phyloP scores from a whole-genome alignment of 2,113 vertebrate genomes.

The Equus przewalskii region DNA sequence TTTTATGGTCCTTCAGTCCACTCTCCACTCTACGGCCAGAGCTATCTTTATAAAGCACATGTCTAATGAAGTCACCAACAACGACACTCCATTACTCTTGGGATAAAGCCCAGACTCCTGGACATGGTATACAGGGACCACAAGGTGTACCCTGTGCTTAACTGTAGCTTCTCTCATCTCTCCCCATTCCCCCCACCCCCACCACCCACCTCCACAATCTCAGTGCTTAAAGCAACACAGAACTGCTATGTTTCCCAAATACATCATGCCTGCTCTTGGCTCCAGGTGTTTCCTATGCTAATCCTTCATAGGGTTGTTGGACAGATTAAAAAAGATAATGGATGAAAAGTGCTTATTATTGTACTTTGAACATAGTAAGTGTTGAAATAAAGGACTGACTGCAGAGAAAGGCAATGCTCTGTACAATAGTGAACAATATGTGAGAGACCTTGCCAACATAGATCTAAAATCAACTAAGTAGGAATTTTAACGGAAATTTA shows the following conservation, averaged over 20 bases:
- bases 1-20: background rate
- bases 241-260: background rate
- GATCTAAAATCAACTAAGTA: constrained; percentile 22
- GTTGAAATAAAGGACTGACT: background rate
- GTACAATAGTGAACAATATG: background rate
- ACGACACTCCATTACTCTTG: too few relatives aligned
- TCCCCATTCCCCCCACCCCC: too few relatives aligned
- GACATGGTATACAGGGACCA: background rate
- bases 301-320: background rate
- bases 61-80: background rate
- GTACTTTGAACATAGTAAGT: background rate
- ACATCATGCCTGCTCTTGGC: background rate
- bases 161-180: background rate
- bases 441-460: background rate
- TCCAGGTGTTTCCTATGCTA: background rate
- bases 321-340: constrained; percentile 9
- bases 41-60: background rate
- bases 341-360: background rate
- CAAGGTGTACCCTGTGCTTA: background rate
- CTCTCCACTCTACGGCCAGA: background rate
- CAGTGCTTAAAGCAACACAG: background rate
- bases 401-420: background rate
- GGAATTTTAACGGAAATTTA: background rate
- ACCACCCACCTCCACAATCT: background rate
- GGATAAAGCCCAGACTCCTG: background rate